Base-by-base conservation (phyloP, 1,140 invertebrate genomes). In the Idris sp. region DNA sequence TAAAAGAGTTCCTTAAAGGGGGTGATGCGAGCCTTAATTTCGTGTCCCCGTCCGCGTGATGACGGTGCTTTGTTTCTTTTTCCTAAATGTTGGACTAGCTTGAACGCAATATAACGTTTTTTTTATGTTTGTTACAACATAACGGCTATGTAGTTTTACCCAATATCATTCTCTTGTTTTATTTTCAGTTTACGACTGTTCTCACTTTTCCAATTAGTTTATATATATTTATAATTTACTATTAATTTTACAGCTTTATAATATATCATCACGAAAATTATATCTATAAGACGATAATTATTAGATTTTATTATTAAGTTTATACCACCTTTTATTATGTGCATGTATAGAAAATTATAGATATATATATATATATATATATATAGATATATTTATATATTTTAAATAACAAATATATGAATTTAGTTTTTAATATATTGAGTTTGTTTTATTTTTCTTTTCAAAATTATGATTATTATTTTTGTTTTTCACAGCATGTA, bases 61-160 rank as follows among this genome's bases (percentile, higher is more conserved):
- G 84, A 86, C 81, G 85, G 84, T 87, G 84, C 84, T 87, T 87
- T 85, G 82, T 86, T 86, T 87, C 81, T 84, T 84, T 83, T 81
- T n/a, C n/a, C 38, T 62, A 58, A 62, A 67, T 76, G 10, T 38
- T 41, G 11, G 33, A 64, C 38, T 61, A 48, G 40, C 51, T 54
- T 53, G 46, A 65, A 51, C 35, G 13, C 31, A 25, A 53, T 48
- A 14, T 65, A 46, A 46, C 44, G n/a, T 59, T 67, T 65, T 59
- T 54, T 74, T 69, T 69, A n/a, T n/a, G n/a, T n/a, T n/a, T n/a
- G 51, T 53, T 65, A 65, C 31, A 28, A 54, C n/a, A n/a, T 58
- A 54, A 49, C 56, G 33, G 58, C 51, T 33, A 53, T 18, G 46
- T 73, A 58, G 53, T 38, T 59, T 53, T 48, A 67, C 18, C 53